phyloP scores from a whole-genome alignment of 2,888 invertebrate genomes.

The Conus canariensis region DNA sequence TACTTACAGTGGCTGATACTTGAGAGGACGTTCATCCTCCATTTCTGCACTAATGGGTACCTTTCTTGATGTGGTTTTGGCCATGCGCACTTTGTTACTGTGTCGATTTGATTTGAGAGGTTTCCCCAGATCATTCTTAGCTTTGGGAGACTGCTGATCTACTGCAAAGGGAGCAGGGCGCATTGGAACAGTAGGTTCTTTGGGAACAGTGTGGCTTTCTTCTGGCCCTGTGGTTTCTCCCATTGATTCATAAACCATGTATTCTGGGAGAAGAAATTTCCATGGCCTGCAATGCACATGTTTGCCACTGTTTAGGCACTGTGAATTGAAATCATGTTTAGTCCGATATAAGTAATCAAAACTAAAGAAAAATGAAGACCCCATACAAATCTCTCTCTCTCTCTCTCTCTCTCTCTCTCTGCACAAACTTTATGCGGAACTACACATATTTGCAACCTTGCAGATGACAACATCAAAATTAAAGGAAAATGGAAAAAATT shows the following conservation, averaged over 20 bases:
- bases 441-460: too few species aligned
- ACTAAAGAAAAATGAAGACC: too few species aligned
- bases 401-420: too few species aligned
- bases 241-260: constrained; percentile 71
- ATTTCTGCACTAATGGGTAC: not conserved
- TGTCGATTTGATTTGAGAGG: not conserved
- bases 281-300: constrained; percentile 56
- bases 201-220: constrained; percentile 28
- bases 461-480: too few species aligned
- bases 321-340: not conserved
- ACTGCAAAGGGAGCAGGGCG: constrained; percentile 57
- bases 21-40: not conserved
- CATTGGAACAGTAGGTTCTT: not conserved
- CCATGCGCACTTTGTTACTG: not conserved
- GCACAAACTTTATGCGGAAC: too few species aligned
- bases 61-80: not conserved
- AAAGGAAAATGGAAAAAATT: too few species aligned
- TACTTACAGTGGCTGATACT: not conserved
- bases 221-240: constrained; percentile 82
- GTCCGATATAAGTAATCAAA: too few species aligned
- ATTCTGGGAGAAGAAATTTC: constrained; percentile 72
- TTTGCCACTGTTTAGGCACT: not conserved
- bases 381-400: too few species aligned
- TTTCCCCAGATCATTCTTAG: not conserved
- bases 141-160: not conserved